Base-by-base conservation (phyloP, 2,888 invertebrate genomes). In the Emmelina monodactyla region DNA sequence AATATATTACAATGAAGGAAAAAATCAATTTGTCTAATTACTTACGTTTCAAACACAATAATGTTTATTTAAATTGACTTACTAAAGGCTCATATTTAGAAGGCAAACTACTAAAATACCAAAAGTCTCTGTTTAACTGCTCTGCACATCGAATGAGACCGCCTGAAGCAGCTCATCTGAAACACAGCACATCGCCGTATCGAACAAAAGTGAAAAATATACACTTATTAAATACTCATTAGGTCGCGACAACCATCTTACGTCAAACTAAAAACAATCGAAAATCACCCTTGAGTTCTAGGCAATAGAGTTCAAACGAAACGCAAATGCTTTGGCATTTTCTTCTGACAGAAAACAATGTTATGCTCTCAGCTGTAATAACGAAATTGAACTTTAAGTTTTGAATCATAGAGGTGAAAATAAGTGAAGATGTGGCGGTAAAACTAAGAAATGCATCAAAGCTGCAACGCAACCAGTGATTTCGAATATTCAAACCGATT, bases 191-290 rank as follows among this genome's bases (percentile, higher is more conserved):
- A 53, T 51, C 51, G 38, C 46, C 44, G 40, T 52, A 61, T 59
- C 57, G 58, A 58, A 61, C 51, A 41, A 46, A 48, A 50, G 53
- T 50, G 46, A 50, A 61, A 57, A 62, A 62, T 56, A 52, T 51
- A 46, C 62, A 62, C 63, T 63, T 70, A 73, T 72, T 73, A 73
- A 69, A 72, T 67, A 46, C 62, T 65, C 66, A 70, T 73, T 73
- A 73, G 59, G 52, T 45, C 46, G 54, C 53, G 60, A 66, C 59
- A 61, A 56, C 58, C 45, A 54, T 42, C 34, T 41, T 47, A 41
- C 29, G 34, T 19, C 10, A 3, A 12, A 11, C 11, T n/a, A 2
- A 25, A 30, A 30, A 9, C 36, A 37, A 40, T 4, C 19, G 0
- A 48, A 45, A 46, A 35, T 29, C 33, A 37, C 19, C 38, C 35